phyloP scores from a whole-genome alignment of 2,113 vertebrate species.

The Pelvicachromis taeniatus region DNA sequence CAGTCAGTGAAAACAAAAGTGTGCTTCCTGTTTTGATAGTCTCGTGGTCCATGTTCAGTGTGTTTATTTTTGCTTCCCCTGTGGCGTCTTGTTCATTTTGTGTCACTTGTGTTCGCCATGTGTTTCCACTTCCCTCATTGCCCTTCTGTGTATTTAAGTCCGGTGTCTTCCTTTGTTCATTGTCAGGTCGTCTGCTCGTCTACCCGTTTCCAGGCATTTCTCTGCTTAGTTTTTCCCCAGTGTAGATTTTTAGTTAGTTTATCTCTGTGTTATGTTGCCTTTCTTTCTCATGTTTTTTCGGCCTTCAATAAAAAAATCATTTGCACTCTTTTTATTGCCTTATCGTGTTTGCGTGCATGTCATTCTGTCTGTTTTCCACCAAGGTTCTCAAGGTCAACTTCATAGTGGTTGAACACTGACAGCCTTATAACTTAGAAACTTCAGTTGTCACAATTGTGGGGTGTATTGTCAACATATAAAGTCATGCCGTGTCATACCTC shows the following conservation, averaged over 20 bases:
- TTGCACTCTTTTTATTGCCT: neutral
- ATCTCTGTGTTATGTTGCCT: neutral
- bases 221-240: neutral
- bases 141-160: neutral
- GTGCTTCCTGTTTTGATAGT: neutral
- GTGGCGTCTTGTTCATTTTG: neutral
- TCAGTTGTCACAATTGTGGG: neutral
- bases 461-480: neutral
- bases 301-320: neutral
- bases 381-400: neutral
- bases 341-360: too few relatives aligned
- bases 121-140: neutral
- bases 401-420: neutral
- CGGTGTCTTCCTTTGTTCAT: neutral
- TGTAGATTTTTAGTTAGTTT: neutral
- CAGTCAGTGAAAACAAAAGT: neutral
- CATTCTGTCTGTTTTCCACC: neutral
- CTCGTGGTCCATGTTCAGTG: neutral
- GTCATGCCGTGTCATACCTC: neutral
- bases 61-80: neutral
- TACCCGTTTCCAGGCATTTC: neutral
- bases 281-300: rapidly evolving
- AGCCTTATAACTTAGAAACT: neutral
- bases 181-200: neutral
- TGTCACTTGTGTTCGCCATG: neutral